Evolutionary conservation across 2,888 invertebrate species (phyloP), one percentile per base, ranked within the genome.

Genomic region (Eudemis profundana): DNA sequence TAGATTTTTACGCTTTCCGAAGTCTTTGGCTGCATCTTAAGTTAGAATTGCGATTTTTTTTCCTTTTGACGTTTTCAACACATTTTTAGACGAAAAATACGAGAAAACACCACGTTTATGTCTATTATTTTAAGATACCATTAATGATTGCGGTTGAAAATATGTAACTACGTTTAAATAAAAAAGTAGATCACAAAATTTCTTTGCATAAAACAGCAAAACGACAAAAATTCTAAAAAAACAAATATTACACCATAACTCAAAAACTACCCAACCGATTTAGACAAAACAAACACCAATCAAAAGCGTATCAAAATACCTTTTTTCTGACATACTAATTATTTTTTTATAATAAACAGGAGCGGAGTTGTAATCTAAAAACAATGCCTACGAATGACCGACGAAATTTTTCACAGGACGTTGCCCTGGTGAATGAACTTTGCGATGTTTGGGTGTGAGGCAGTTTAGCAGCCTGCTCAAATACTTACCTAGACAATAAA

Each of bases 401-500:
- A 57, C 42, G 51, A 44, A 62, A 51, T 50, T 46, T 59, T 51
- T 53, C 19, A 19, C n/a, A 36, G 64, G 57, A 23, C 50, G 15
- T 27, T 51, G 21, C 21, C 50, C 50, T n/a, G 57, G 50, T 57
- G 36, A 42, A 42, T 3, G 57, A 64, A 4, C 64, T 44, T 56
- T 33, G 49, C 64, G 51, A 36, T 64, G 57, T 64, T 64, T 64
- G 64, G 57, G 50, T 50, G 61, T 49, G 3, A 61, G 54, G 62
- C 46, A 57, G 42, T 10, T 5, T 36, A 33, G 23, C 33, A 19
- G 49, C 29, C n/a, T 29, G 50, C 23, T 42, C 42, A 42, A 44
- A 57, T 44, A 57, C 64, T 63, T 63, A 63, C 63, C 63, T 64
- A 64, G 57, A 14, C 44, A 57, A 57, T 47, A 29, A 63, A 61